A percentile compares a stretch with the other conserved stretches of the same genome.
Conservation (phyloP, 2,113 vertebrate genomes). For the Cyphomyrus discorhynchus region DNA sequence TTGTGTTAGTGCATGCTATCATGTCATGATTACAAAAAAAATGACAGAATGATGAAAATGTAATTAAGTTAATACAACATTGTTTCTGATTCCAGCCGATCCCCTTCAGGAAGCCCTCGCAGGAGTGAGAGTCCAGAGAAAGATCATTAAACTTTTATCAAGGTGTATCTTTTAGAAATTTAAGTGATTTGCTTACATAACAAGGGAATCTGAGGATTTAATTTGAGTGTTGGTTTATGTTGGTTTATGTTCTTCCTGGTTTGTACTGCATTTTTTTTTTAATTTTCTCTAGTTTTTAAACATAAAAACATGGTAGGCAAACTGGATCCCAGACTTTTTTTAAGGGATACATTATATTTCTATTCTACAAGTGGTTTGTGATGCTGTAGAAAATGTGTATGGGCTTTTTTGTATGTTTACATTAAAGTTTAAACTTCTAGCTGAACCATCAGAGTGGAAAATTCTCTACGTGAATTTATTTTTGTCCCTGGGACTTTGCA, state of each 20-base stretch:
- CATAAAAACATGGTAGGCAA: conserved; percentile 4
- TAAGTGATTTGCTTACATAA: conserved; percentile 72
- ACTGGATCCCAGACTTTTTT: conserved; percentile 4
- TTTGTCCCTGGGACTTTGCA: neutral
- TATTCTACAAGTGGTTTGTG: conserved; percentile 22
- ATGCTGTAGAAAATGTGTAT: conserved; percentile 34
- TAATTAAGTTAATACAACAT: neutral
- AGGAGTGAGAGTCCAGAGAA: conserved; percentile 74
- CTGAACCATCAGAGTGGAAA: conserved; percentile 51
- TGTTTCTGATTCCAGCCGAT: conserved; percentile 60
- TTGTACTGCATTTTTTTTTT: conserved; percentile 41
- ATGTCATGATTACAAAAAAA: neutral
- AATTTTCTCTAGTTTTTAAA: conserved; percentile 42
- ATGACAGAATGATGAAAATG: neutral
- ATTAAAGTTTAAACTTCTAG: conserved; percentile 72
- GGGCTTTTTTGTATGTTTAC: conserved; percentile 62
- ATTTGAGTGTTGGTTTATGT: conserved; percentile 24
- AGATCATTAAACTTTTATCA: conserved; percentile 49
- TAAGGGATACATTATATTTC: conserved; percentile 2
- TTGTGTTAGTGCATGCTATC: neutral
- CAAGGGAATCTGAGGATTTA: conserved; percentile 65
- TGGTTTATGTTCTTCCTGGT: conserved; percentile 51
- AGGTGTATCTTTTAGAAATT: conserved; percentile 60
- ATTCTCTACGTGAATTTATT: neutral
- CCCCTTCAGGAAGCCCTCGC: conserved; percentile 71